Percentiles rank a stretch among this genome's conserved stretches.
These are phyloP conservation scores for Ylistrum balloti DNA, from an alignment of 1,140 invertebrate genomes.

Conservation along the genomic window DNA sequence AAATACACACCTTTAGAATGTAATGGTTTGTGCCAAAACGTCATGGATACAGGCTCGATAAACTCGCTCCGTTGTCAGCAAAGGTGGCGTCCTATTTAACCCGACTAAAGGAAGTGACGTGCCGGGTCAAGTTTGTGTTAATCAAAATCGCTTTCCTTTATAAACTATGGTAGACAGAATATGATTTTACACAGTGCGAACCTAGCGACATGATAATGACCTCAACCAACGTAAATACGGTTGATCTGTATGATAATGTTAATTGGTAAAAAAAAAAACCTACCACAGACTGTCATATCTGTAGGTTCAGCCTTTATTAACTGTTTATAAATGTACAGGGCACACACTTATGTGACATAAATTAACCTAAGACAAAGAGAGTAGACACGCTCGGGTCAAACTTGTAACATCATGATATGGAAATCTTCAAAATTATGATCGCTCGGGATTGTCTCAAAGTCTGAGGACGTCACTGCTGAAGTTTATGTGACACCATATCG, in stretches of 20 bases:
- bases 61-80: not conserved
- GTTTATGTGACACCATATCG: not conserved
- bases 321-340: not conserved
- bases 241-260: not conserved
- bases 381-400: not conserved
- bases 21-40: not conserved
- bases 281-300: not conserved
- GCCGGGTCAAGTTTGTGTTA: not conserved
- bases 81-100: too few species aligned
- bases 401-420: not conserved
- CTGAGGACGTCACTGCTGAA: not conserved
- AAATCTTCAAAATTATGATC: not conserved
- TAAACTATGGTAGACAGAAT: not conserved
- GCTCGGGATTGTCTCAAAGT: not conserved
- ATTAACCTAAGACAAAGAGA: not conserved
- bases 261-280: not conserved
- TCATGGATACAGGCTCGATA: not conserved
- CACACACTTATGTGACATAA: not conserved
- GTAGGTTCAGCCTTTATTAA: not conserved
- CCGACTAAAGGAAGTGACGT: not conserved
- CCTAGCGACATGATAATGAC: not conserved
- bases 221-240: not conserved
- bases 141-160: not conserved
- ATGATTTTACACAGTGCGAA: not conserved
- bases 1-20: not conserved